Percentiles rank a stretch among this genome's conserved stretches.
Conservation (phyloP, 2,113 vertebrate species). For the Nicator chloris region DNA sequence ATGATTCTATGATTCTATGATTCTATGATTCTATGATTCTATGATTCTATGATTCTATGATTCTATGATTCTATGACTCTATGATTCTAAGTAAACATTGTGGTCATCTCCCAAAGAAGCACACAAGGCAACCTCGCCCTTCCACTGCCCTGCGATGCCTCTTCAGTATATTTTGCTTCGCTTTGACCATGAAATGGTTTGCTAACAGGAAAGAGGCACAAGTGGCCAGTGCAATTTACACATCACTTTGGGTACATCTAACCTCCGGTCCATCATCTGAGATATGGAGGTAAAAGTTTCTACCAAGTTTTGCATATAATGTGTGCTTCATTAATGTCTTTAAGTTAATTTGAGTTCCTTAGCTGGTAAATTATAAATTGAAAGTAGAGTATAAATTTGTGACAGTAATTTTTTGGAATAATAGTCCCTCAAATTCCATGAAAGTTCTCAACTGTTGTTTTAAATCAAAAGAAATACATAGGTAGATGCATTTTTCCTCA, state of each 20-base stretch:
- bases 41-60: neutral
- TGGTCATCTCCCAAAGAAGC: neutral
- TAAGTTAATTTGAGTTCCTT: neutral
- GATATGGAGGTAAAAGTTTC: neutral
- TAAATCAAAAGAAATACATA: neutral
- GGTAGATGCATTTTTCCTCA: neutral
- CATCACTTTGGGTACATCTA: neutral
- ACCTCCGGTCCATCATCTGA: neutral
- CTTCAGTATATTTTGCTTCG: neutral
- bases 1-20: neutral
- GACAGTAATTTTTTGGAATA: neutral
- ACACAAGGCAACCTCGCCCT: neutral
- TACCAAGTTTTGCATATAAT: neutral
- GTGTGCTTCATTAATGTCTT: neutral
- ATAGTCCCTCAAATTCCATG: neutral
- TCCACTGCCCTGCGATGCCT: neutral
- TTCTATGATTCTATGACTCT: neutral
- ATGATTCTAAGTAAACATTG: neutral
- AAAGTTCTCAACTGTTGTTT: neutral
- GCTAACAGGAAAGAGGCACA: neutral
- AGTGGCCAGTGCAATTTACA: neutral
- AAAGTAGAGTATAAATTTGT: neutral
- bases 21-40: neutral
- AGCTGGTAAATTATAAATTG: neutral
- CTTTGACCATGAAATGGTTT: neutral